Evolutionary conservation across 1,140 invertebrate genomes (phyloP).

Genomic region (Mercenaria mercenaria): DNA sequence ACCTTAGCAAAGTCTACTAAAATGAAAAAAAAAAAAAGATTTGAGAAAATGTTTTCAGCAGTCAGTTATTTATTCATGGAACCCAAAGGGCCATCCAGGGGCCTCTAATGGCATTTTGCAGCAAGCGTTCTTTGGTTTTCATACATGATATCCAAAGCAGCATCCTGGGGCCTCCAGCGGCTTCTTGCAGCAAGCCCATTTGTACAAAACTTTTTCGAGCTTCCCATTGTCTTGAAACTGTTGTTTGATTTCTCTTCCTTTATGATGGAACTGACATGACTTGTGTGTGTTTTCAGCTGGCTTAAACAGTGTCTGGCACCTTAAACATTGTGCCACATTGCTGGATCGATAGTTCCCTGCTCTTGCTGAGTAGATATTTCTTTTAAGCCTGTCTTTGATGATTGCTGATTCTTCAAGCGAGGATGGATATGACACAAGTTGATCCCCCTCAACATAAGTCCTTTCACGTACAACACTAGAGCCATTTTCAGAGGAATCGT

Average conservation of each 20-base stretch:
- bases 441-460: conserved; percentile 75
- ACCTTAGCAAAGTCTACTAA: too few relatives aligned
- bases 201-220: conserved; percentile 72
- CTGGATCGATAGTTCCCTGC: conserved; percentile 39
- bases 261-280: conserved; percentile 78
- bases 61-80: too few relatives aligned
- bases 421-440: conserved; percentile 63
- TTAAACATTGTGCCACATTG: conserved; percentile 79
- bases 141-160: conserved; percentile 75
- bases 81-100: too few relatives aligned
- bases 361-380: conserved; percentile 60
- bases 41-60: too few relatives aligned
- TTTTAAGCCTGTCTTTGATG: conserved; percentile 65
- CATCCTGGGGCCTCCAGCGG: conserved; percentile 72
- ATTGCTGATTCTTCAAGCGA: conserved; percentile 65
- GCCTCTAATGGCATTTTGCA: too few relatives aligned
- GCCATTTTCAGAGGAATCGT: background rate
- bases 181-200: conserved; percentile 79
- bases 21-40: too few relatives aligned
- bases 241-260: conserved; percentile 74
- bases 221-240: conserved; percentile 75
- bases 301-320: conserved; percentile 77
- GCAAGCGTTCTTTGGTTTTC: too few relatives aligned
- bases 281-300: conserved; percentile 74
- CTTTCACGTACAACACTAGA: conserved; percentile 43